Percentiles rank a stretch among this genome's conserved stretches.
Evolutionary conservation across 2,797 vertebrate species (phyloP).

Genomic region (Lepilemur ruficaudatus): DNA sequence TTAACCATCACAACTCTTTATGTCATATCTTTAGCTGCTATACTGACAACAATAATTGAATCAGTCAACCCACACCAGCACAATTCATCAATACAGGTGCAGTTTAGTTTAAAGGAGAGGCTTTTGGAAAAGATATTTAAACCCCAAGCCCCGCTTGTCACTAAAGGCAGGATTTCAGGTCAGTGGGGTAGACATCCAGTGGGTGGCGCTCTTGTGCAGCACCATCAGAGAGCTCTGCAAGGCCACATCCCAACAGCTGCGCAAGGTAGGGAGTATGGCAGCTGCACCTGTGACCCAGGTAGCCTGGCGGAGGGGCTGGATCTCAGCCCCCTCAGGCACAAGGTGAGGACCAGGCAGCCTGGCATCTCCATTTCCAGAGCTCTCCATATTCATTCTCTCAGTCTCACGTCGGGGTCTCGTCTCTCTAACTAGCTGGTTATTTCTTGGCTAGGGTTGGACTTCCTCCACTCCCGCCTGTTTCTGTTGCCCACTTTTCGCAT

Average conservation of each 20-base stretch:
- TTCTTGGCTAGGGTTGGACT: background rate
- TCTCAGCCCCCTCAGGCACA: background rate
- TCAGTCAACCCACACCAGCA: background rate
- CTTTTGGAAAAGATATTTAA: background rate
- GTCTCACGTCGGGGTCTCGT: background rate
- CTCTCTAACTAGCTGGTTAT: background rate
- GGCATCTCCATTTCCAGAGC: background rate
- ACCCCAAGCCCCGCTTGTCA: background rate
- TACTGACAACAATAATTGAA: background rate
- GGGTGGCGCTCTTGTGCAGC: background rate
- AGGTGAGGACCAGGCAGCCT: background rate
- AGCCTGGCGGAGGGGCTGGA: background rate
- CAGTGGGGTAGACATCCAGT: no score
- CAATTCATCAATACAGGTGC: background rate
- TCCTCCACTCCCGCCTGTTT: background rate
- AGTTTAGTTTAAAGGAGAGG: background rate
- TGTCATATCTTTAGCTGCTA: background rate
- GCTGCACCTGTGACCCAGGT: background rate
- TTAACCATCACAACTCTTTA: background rate
- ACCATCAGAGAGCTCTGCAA: background rate
- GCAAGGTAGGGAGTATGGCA: accelerated
- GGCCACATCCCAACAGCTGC: accelerated
- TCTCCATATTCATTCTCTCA: background rate
- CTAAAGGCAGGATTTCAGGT: background rate
- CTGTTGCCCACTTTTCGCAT: background rate